Evolutionary conservation across 2,888 invertebrate genomes (phyloP), one percentile per base, ranked within the genome.

Genomic region (Hypercompe scribonia): DNA sequence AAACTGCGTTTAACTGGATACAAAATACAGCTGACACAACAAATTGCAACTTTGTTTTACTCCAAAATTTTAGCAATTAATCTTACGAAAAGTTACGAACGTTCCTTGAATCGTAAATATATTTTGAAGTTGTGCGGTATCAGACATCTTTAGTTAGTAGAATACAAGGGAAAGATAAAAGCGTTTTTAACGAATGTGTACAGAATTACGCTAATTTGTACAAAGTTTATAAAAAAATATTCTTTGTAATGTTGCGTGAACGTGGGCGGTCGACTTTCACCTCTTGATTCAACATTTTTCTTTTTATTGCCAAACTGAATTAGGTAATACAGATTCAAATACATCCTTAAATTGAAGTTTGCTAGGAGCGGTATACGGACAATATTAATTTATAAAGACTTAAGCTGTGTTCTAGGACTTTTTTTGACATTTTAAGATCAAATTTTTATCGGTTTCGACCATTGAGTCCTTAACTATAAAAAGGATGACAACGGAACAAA

Each of bases 281-380:
- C 75, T 81, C 75, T 77, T 79, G 78, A 85, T 84, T 78, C 84
- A 84, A 85, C 72, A 86, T 87, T 89, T 89, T 88, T 84, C 88
- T 89, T 87, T 88, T 86, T 76, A 77, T 85, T 86, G 77, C 78
- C 75, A 76, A 84, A 79, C 79, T 83, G 82, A 86, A 89, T 87
- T 90, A 8, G 50, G 24, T 50, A 89, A 88, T 91, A 89, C 86
- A 79, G 81, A 82, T 79, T 74, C 79, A 77, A 84, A 84, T 87
- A 89, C 83, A 89, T 86, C 78, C 78, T 75, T 78, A 88, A 89
- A 88, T 87, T 88, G 81, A 80, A 86, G 84, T 87, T 86, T 79
- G 88, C 90, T 88, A 84, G 84, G 86, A 90, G 90, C 90, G 82
- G 81, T 90, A 90, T 87, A 90, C 75, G 87, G 77, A 84, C 82